A percentile compares a stretch with the other conserved stretches of the same genome.
These are phyloP conservation scores for Proteles cristata DNA, from an alignment of 2,113 vertebrate species.

Conservation along the genomic window DNA sequence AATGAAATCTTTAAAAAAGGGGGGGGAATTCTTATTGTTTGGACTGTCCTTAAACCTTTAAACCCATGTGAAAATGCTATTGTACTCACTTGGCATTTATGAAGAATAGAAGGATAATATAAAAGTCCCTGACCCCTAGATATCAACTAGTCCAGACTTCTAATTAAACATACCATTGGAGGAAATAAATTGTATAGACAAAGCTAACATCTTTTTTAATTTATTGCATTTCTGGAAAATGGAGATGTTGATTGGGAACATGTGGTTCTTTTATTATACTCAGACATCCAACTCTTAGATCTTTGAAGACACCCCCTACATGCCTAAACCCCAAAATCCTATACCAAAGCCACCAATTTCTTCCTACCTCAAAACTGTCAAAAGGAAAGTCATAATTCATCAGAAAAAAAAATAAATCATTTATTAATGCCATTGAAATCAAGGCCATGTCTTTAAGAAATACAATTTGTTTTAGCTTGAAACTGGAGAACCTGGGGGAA, in stretches of 20 bases:
- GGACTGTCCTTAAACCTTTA: slow-evolving; percentile 24
- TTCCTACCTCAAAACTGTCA: slow-evolving; percentile 54
- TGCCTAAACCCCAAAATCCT: slow-evolving; percentile 51
- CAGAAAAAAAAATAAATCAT: slow-evolving; percentile 32
- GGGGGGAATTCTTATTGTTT: not conserved
- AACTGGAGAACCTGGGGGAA: slow-evolving; percentile 15
- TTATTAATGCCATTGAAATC: slow-evolving; percentile 55
- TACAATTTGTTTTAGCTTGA: slow-evolving; percentile 48
- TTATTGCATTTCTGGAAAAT: slow-evolving; percentile 33
- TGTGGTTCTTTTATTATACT: slow-evolving; percentile 3
- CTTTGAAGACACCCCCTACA: slow-evolving; percentile 42
- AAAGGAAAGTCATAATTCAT: slow-evolving; percentile 47
- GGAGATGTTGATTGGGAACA: slow-evolving; percentile 11
- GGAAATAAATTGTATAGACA: slow-evolving; percentile 28
- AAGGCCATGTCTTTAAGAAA: slow-evolving; percentile 36
- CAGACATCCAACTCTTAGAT: slow-evolving; percentile 38
- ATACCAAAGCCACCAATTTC: slow-evolving; percentile 60
- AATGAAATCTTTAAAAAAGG: not conserved
- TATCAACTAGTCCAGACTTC: not conserved
- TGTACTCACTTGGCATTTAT: slow-evolving; percentile 34
- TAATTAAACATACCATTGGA: slow-evolving; percentile 28
- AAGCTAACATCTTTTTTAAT: slow-evolving; percentile 40
- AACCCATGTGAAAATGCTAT: not conserved
- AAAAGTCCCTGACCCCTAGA: slow-evolving; percentile 10
- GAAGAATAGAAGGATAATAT: slow-evolving; percentile 29